Conservation (phyloP, 1,140 invertebrate genomes). For the Paralvinella palmiformis region DNA sequence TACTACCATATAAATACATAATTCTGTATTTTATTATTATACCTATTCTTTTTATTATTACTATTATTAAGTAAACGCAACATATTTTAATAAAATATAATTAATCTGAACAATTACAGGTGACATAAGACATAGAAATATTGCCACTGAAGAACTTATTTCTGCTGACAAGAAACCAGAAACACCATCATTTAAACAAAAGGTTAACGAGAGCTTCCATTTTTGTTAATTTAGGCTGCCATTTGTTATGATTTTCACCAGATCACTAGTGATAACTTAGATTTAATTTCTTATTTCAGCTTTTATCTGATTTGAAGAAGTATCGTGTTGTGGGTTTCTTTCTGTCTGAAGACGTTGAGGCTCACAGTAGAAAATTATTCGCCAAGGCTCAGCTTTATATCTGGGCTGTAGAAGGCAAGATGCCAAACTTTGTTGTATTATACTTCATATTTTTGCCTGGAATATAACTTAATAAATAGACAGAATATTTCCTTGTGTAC, state of each 20-base stretch:
- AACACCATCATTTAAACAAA: background rate
- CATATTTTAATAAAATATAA: too few species aligned
- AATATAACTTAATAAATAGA: too few species aligned
- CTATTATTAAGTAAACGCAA: too few species aligned
- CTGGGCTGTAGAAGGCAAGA: conserved; percentile 36
- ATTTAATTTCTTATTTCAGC: conserved; percentile 19
- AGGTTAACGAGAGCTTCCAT: background rate
- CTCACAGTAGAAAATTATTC: conserved; percentile 32
- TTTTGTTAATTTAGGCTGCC: background rate
- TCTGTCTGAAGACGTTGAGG: conserved; percentile 31
- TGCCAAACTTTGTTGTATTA: background rate
- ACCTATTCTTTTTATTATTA: too few species aligned
- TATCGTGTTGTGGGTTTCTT: conserved; percentile 33
- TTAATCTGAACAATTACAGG: too few species aligned
- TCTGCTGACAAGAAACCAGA: background rate
- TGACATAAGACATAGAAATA: background rate
- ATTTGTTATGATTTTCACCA: background rate
- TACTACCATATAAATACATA: too few species aligned
- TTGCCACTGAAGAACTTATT: background rate
- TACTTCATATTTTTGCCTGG: background rate
- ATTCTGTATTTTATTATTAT: too few species aligned
- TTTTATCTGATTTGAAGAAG: conserved; percentile 25
- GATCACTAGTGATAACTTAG: background rate
- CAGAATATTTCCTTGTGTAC: too few species aligned
- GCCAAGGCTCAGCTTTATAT: conserved; percentile 31